Evolutionary conservation across 2,113 vertebrate species (phyloP), one percentile per base, ranked within the genome.

Genomic region (Lanius ludovicianus): DNA sequence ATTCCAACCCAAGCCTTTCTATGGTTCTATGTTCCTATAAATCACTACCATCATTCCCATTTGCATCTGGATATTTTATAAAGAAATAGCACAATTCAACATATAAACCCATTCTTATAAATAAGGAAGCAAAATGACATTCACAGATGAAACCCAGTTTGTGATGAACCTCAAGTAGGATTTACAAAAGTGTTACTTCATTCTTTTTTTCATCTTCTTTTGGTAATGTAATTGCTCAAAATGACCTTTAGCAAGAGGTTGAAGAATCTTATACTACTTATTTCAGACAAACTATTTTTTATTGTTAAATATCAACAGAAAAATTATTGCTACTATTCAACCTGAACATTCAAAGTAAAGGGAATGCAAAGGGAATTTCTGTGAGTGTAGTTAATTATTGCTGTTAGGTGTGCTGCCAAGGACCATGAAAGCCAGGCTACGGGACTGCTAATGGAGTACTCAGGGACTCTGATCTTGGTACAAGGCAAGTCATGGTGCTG

Each of bases 41-140:
- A 96, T 96, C 95, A 84, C 80, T 95, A 96, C 35, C 63, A 95
- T 96, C 96, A 96, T 96, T 96, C 96, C 76, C 69, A 57, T 94
- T 92, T 97, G 73, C 87, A 95, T 91, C 94, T 97, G 95, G 82
- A 91, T 92, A 93, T 88, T 82, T 89, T 92, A 81, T 65, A 96
- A 56, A 96, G 65, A 92, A 96, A 83, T 60, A 82, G 37, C 33
- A 71, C 18, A 69, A 75, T 85, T 78, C 70, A 73, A 89, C 27
- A 53, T 79, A 70, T 84, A 97, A 97, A 91, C 19, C 30, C 31
- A 46, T 87, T 60, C 31, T 90, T n/a, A 68, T 24, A 53, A 55
- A 23, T 60, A 50, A 60, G 81, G 52, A 49, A 93, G 33, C 46
- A 87, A 90, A 96, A n/a, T 71, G 10, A 17, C 6, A 24, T 63